phyloP scores from a whole-genome alignment of 2,888 invertebrate species.

The Conus canariensis region DNA sequence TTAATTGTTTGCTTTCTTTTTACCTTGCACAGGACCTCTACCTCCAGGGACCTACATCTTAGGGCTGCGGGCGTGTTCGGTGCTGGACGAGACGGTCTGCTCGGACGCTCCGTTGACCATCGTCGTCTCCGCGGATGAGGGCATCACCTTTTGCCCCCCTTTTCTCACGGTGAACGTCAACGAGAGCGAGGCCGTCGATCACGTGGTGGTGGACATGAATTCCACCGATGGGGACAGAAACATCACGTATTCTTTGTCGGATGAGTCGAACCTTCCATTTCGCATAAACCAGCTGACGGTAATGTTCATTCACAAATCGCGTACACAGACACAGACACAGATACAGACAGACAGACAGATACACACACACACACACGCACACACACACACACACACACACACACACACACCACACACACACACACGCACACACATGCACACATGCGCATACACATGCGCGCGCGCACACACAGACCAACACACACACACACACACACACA shows the following conservation, averaged over 20 bases:
- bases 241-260: conserved; percentile 41
- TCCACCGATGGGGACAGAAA: conserved; percentile 83
- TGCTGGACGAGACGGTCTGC: conserved; percentile 41
- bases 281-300: conserved; percentile 30
- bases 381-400: not conserved
- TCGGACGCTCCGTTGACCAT: conserved; percentile 48
- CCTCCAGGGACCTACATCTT: conserved; percentile 25
- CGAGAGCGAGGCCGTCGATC: conserved; percentile 86
- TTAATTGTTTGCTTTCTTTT: too few species aligned
- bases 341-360: not conserved
- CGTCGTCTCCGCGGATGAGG: conserved; percentile 37
- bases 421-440: not conserved
- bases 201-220: conserved; percentile 86
- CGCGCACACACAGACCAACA: not conserved
- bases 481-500: not conserved
- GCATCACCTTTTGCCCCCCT: conserved; percentile 52
- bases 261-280: conserved; percentile 16
- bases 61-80: conserved; percentile 47
- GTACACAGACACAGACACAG: not conserved
- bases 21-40: not conserved
- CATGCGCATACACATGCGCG: not conserved
- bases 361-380: not conserved
- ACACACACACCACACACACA: not conserved
- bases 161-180: conserved; percentile 44
- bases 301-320: not conserved